Evolutionary conservation across 2,113 vertebrate species (phyloP).

Genomic region (Pithys albifrons): DNA sequence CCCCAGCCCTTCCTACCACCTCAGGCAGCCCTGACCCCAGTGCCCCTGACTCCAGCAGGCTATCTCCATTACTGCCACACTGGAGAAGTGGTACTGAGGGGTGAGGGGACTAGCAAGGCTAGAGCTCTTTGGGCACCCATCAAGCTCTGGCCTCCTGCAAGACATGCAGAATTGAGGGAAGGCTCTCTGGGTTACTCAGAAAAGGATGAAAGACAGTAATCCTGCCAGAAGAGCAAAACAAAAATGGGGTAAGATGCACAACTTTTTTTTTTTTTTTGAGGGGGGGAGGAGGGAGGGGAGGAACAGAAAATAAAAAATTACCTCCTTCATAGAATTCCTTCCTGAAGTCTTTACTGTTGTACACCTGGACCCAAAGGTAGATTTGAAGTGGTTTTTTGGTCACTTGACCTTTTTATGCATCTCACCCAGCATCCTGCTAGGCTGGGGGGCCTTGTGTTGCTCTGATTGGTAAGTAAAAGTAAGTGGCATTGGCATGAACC

Average conservation of each 20-base stretch:
- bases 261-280: not conserved
- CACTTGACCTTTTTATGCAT: not conserved
- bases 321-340: not conserved
- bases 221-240: not conserved
- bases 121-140: not conserved
- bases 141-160: not conserved
- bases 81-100: not conserved
- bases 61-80: not conserved
- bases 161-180: not conserved
- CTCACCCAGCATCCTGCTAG: not conserved
- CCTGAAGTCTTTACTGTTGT: not conserved
- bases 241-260: not conserved
- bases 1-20: not conserved
- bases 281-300: too few species aligned
- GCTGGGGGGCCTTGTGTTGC: accelerated
- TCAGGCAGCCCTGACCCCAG: not conserved
- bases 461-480: not conserved
- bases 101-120: not conserved
- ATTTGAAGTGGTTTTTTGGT: not conserved
- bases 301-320: not conserved
- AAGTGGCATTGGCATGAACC: not conserved
- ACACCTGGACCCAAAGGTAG: not conserved
- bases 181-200: not conserved
- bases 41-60: not conserved
- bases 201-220: not conserved